Evolutionary conservation across 1,140 invertebrate genomes (phyloP).

Genomic region (Platorchestia sp.): DNA sequence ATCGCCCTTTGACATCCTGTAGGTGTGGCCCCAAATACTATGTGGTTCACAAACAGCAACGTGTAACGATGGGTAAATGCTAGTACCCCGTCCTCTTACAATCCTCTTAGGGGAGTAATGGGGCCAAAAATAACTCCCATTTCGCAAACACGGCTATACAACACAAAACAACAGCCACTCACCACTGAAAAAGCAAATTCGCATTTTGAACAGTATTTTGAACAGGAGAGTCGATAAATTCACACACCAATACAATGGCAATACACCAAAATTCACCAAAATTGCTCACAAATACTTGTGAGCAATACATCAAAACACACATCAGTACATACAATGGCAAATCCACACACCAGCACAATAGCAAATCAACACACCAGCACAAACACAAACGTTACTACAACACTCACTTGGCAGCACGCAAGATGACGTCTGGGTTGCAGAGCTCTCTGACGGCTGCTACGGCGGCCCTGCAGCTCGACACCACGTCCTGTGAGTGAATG

Average conservation of each 20-base stretch:
- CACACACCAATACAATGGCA: background rate
- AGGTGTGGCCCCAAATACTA: no score
- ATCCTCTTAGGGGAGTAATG: no score
- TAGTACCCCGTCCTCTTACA: no score
- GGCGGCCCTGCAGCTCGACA: background rate
- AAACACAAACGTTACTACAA: background rate
- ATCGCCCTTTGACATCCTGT: no score
- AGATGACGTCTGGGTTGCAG: conserved; percentile 26
- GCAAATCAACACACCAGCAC: background rate
- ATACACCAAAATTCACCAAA: background rate
- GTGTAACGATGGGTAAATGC: no score
- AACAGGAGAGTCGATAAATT: no score
- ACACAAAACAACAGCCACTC: no score
- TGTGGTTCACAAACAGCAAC: no score
- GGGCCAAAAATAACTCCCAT: no score
- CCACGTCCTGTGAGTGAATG: background rate
- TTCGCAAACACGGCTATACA: no score
- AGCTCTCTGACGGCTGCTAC: conserved; percentile 1
- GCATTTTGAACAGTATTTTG: no score
- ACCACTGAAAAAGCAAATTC: no score
- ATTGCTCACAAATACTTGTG: background rate
- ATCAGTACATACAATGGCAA: background rate
- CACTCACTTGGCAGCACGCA: conserved; percentile 21
- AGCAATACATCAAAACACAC: background rate
- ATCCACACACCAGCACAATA: background rate